Evolutionary conservation across 2,888 invertebrate genomes (phyloP), one percentile per base, ranked within the genome.

Genomic region (Hedya salicella): DNA sequence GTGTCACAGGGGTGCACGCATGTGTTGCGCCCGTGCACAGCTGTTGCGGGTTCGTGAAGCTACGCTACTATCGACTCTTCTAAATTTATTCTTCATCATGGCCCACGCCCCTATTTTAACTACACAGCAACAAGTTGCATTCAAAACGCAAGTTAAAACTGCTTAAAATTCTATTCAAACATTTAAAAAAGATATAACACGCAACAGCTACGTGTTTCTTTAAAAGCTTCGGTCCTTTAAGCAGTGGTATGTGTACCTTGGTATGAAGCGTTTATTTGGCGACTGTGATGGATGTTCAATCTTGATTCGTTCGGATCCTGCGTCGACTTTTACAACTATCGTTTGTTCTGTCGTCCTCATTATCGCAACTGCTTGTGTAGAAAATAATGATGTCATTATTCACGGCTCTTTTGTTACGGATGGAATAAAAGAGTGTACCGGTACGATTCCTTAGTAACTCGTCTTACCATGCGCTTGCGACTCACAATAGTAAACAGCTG

Each of bases 41-140:
- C 91, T 92, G 91, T 86, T 91, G 87, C 86, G 81, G 87, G 85
- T 85, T 87, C 85, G 85, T 89, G 79, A 81, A 83, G 81, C 83
- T 82, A 79, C 79, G 79, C 73, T 75, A 74, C 80, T 85, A 86
- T 88, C 82, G 89, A 80, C 86, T 87, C 76, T 80, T 85, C 86
- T 86, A 88, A 89, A 90, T 91, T 86, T 91, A 91, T 90, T 88
- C 90, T 89, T 90, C 90, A 89, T 88, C 89, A 88, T 90, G 91
- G 87, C 87, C 89, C 86, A 86, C 83, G 88, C 79, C 81, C 78
- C 74, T 76, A 74, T 78, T 78, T 78, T 74, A 77, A 49, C 73
- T 73, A 73, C 78, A 79, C 71, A 71, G 70, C 71, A 71, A 70
- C 70, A 69, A 74, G 73, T 80, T 78, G 78, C 75, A 82, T 80